Evolutionary conservation across 1,140 invertebrate genomes (phyloP).

Genomic region (Procambarus clarkii): DNA sequence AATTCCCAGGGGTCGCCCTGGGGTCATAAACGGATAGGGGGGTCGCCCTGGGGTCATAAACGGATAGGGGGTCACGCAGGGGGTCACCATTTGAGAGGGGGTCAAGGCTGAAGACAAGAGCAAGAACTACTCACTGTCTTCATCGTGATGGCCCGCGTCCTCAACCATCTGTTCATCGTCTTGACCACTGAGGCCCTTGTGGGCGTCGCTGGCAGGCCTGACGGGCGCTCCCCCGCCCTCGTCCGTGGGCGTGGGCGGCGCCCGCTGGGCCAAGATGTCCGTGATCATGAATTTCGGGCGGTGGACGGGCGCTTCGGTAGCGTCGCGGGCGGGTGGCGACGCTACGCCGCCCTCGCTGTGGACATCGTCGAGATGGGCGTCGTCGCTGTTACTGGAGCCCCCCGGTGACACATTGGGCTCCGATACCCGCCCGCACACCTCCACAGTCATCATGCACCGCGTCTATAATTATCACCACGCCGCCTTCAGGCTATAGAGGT

Average conservation of each 20-base stretch:
- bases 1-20: no score
- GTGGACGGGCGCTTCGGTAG: slow-evolving; percentile 48
- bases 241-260: slow-evolving; percentile 29
- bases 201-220: slow-evolving; percentile 8
- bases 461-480: neutral
- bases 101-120: no score
- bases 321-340: slow-evolving; percentile 48
- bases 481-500: neutral
- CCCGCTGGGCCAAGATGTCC: slow-evolving; percentile 56
- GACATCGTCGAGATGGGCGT: slow-evolving; percentile 19
- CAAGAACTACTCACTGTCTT: slow-evolving; percentile 46
- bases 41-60: no score
- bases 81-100: no score
- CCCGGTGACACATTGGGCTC: slow-evolving; percentile 54
- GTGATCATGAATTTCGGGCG: slow-evolving; percentile 64
- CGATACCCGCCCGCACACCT: slow-evolving; percentile 64
- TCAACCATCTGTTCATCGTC: slow-evolving; percentile 48
- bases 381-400: slow-evolving; percentile 43
- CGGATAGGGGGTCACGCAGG: no score
- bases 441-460: slow-evolving; percentile 67
- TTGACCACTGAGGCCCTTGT: slow-evolving; percentile 33
- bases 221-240: slow-evolving; percentile 26
- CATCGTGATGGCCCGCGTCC: slow-evolving; percentile 27
- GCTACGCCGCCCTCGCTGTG: slow-evolving; percentile 47
- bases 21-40: no score